phyloP scores from a whole-genome alignment of 2,113 vertebrate species.

The Lasiurus borealis region DNA sequence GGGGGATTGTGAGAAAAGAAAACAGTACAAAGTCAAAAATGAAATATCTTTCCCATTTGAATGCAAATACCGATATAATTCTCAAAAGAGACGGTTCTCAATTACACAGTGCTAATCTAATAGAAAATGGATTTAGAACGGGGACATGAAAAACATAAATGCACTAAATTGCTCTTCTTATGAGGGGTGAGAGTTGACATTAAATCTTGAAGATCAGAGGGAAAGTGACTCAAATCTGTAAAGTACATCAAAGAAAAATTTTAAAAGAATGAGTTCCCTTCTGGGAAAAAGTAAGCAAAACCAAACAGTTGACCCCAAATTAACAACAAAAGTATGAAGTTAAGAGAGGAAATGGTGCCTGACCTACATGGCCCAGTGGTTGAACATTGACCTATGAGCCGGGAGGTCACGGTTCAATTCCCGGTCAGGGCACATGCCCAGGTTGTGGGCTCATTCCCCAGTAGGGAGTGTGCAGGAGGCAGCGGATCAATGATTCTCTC shows the following conservation, averaged over 20 bases:
- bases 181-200: not conserved
- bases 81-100: constrained; percentile 48
- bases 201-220: not conserved
- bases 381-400: too few species aligned
- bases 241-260: not conserved
- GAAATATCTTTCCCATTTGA: constrained; percentile 45
- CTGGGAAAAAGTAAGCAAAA: not conserved
- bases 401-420: too few species aligned
- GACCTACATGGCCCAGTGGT: too few species aligned
- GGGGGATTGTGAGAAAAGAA: not conserved
- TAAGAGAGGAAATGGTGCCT: not conserved
- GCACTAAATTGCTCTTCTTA: not conserved
- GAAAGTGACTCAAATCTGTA: constrained; percentile 7
- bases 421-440: too few species aligned
- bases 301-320: not conserved
- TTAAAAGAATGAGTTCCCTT: not conserved
- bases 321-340: not conserved
- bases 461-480: too few species aligned
- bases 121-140: not conserved
- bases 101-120: constrained; percentile 2
- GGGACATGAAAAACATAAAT: not conserved
- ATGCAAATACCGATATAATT: constrained; percentile 30
- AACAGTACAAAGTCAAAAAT: not conserved
- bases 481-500: too few species aligned
- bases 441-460: too few species aligned